Base-by-base conservation (phyloP, 2,113 vertebrate genomes). In the Gymnocephalus cernua region DNA sequence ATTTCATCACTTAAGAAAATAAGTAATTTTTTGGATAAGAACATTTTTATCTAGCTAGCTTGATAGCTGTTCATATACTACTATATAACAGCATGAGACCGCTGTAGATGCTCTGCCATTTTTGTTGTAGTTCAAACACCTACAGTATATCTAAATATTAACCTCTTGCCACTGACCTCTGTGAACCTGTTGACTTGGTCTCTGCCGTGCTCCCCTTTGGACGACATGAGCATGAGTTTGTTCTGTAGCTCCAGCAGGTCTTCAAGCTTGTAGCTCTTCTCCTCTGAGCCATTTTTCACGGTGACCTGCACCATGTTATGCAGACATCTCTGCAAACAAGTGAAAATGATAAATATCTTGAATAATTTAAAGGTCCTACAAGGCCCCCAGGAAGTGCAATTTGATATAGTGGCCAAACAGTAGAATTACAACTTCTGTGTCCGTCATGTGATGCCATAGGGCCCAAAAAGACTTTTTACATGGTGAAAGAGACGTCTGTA, bases 201-300 rank as follows among this genome's bases (percentile, higher is more conserved):
- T 65, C 87, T 88, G 61, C 95, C 93, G 4, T 93, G 86, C 50
- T 95, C 94, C 19, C 92, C 92, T 85, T 95, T 94, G 32, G 94
- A 94, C 1, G 95, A 92, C 64, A 96, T 95, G 51, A 96, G 87
- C 95, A 96, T 95, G 27, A 96, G 92, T 65, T 96, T 96, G 89
- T 96, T 96, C 70, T 94, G 96, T 3, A 96, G 86, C 82, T 95
- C 95, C 16, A 91, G 77, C 12, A 96, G 89, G 3, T 95, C 91
- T 12, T 93, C 88, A 0, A 95, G 89, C 51, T 72, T 89, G 83
- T 93, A 95, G 47, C 51, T 83, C 76, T 86, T 92, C 53, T 86
- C 56, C 4, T 56, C 29, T 45, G 7, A 15, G 64, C 13, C 79
- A 2, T 45, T 85, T 11, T 4, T 78, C 50, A 94, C 91, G 6